Evolutionary conservation across 2,888 invertebrate genomes (phyloP).

Genomic region (Eupeodes latifasciatus): DNA sequence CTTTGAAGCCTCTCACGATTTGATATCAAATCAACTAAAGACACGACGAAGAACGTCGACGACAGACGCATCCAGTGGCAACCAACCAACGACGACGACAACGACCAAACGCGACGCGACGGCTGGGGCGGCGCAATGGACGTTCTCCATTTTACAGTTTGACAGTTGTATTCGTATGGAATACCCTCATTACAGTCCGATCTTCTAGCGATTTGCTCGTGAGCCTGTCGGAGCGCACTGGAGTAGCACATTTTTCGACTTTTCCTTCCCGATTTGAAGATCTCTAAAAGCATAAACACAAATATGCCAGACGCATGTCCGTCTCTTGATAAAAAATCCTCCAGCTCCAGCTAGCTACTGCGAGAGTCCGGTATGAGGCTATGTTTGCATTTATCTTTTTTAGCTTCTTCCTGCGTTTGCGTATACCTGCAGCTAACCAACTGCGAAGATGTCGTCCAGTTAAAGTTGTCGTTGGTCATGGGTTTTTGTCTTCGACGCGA

Average conservation of each 20-base stretch:
- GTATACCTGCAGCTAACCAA: neutral
- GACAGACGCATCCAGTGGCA: neutral
- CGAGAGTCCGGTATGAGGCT: constrained; percentile 58
- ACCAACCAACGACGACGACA: neutral
- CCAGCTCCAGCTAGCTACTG: constrained; percentile 52
- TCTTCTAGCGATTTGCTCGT: constrained; percentile 30
- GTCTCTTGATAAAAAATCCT: constrained; percentile 74
- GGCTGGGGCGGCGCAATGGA: constrained; percentile 4
- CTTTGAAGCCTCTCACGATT: constrained; percentile 62
- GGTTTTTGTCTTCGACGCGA: constrained; percentile 14
- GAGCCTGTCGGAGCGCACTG: constrained; percentile 27
- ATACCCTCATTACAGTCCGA: constrained; percentile 64
- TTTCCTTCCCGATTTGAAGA: constrained; percentile 65
- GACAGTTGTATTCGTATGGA: constrained; percentile 40
- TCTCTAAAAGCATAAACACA: constrained; percentile 68
- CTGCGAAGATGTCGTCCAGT: constrained; percentile 30
- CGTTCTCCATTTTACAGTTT: neutral
- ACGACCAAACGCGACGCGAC: too few species aligned
- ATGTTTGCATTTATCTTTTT: constrained; percentile 71
- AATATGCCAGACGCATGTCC: constrained; percentile 77
- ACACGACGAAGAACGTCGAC: neutral
- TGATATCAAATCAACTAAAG: constrained; percentile 41
- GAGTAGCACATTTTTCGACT: constrained; percentile 65
- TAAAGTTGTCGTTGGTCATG: constrained; percentile 31
- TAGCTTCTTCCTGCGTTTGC: constrained; percentile 33